Evolutionary conservation across 1,140 invertebrate genomes (phyloP).

Genomic region (Drosophila kohkoa): DNA sequence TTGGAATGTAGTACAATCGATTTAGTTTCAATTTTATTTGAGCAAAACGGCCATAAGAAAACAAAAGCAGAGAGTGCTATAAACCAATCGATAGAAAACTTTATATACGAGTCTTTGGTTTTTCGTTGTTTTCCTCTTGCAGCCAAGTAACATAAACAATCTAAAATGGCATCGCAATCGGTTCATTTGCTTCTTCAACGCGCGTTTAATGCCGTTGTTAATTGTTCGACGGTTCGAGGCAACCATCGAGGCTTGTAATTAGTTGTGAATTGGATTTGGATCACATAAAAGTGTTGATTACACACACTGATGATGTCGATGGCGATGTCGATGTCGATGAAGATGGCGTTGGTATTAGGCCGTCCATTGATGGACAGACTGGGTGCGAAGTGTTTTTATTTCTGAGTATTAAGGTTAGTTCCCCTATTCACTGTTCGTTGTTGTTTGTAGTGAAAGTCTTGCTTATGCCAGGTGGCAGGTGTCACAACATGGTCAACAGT

Average conservation of each 20-base stretch:
- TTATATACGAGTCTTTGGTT: background rate
- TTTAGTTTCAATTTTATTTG: constrained; percentile 61
- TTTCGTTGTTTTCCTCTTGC: background rate
- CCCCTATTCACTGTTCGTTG: constrained; percentile 4
- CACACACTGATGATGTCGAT: constrained; percentile 28
- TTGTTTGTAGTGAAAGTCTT: constrained; percentile 57
- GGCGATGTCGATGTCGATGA: background rate
- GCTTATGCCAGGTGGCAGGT: constrained; percentile 32
- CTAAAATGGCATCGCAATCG: constrained; percentile 35
- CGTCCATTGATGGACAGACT: constrained; percentile 22
- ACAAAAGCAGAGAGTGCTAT: constrained; percentile 31
- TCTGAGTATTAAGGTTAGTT: constrained; percentile 69
- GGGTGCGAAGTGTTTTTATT: constrained; percentile 65
- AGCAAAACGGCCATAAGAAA: constrained; percentile 36
- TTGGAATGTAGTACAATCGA: constrained; percentile 64
- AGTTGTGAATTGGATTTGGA: constrained; percentile 82
- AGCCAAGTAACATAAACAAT: constrained; percentile 41
- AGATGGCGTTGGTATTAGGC: constrained; percentile 8
- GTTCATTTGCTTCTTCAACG: constrained; percentile 47
- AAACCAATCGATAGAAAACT: constrained; percentile 50
- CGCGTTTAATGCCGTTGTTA: constrained; percentile 46
- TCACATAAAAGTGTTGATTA: constrained; percentile 83
- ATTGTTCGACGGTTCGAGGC: constrained; percentile 47
- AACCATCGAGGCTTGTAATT: constrained; percentile 71
- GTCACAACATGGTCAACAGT: constrained; percentile 45